Base-by-base conservation (phyloP, 2,888 invertebrate genomes). In the Oscheius sp. region DNA sequence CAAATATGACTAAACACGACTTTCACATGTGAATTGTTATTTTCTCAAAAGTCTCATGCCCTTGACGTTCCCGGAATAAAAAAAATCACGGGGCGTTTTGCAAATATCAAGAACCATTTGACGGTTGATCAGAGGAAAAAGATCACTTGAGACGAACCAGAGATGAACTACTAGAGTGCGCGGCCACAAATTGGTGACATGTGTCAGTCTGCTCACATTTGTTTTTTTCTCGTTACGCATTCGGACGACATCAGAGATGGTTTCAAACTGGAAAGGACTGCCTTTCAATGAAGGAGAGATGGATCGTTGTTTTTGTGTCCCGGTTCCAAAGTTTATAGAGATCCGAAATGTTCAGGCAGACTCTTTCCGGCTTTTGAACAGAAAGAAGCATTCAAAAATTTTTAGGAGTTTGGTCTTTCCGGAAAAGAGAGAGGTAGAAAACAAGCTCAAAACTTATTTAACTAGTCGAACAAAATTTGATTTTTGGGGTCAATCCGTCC, bases 381-480 rank as follows among this genome's bases (percentile, higher is more conserved):
- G 42, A 12, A 42, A 6, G 12, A 15, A 17, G 17, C n/a, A 42
- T 17, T n/a, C 42, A 12, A 17, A n/a, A n/a, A 42, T n/a, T 42
- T 42, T 42, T n/a, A n/a, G 17, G 4, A 6, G 37, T 10, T 34
- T 12, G 12, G 3, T 17, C 20, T 17, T 48, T n/a, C 52, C 15
- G 29, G 52, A 52, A 52, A n/a, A 27, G 52, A 25, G 23, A 48
- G 23, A 48, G 48, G 37, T 12, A 42, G 42, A 42, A 17, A n/a
- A 17, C 42, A 42, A 12, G 17, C 4, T 10, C 27, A 25, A 25
- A 27, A 52, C 29, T 29, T 52, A 25, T 5, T 34, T 20, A 25
- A 4, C 17, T 15, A 20, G 31, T 55, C 55, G 55, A 55, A 55
- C 37, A 20, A 55, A 55, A 55, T 55, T 55, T 55, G 55, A 55